Evolutionary conservation across 2,888 invertebrate genomes (phyloP).

Genomic region (Drosophila tanythrix): DNA sequence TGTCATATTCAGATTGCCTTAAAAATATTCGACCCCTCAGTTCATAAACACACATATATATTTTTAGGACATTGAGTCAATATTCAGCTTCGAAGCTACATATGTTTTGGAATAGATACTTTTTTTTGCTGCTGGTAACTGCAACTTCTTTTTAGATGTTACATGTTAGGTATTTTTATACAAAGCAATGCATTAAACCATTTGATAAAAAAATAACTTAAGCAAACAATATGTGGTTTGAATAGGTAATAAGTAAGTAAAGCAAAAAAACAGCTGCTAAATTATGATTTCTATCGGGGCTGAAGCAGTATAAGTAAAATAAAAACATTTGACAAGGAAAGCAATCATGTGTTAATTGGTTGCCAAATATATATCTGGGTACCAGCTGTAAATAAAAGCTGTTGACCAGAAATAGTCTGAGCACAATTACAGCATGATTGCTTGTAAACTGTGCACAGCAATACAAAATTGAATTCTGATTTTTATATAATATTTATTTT

Average conservation of each 20-base stretch:
- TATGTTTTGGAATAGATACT: background rate
- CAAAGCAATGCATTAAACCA: slow-evolving; percentile 5
- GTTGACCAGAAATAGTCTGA: background rate
- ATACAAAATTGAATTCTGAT: background rate
- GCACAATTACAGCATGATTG: background rate
- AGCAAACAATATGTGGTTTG: slow-evolving; percentile 13
- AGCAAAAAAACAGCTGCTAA: slow-evolving; percentile 46
- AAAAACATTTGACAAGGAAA: background rate
- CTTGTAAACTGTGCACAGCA: background rate
- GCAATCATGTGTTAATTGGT: background rate
- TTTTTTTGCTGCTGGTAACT: background rate
- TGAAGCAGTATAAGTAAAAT: background rate
- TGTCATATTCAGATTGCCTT: background rate
- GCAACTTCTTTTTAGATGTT: background rate
- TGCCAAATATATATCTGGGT: background rate
- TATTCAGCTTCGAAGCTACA: background rate
- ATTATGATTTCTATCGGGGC: slow-evolving; percentile 15
- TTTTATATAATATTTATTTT: background rate
- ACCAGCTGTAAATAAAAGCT: background rate
- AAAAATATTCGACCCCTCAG: background rate
- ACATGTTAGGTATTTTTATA: background rate
- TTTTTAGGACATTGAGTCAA: background rate
- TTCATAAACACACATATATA: background rate
- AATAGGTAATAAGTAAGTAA: slow-evolving; percentile 46
- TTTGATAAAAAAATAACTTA: slow-evolving; percentile 2